Percentiles rank a stretch among this genome's conserved stretches.
phyloP scores from a whole-genome alignment of 2,113 vertebrate species.

The Ranitomeya variabilis region DNA sequence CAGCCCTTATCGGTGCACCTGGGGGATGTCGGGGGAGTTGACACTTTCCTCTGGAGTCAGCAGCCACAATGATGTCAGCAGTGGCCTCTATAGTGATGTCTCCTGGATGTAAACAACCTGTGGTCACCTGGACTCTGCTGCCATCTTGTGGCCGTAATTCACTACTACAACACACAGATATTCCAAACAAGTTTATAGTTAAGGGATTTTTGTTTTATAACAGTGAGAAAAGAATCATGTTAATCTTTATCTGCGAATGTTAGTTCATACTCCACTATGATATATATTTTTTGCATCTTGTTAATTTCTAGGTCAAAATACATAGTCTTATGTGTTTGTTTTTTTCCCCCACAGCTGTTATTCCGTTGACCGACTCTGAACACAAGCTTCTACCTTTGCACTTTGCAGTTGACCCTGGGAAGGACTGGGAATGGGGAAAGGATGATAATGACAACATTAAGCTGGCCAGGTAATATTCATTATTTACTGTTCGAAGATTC shows the following conservation, averaged over 20 bases:
- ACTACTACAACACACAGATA: constrained; percentile 12
- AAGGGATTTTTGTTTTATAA: neutral
- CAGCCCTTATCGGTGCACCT: constrained; percentile 17
- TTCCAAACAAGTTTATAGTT: neutral
- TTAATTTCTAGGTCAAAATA: constrained; percentile 14
- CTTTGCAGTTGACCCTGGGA: constrained; percentile 95
- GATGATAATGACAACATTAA: constrained; percentile 93
- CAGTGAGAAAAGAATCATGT: neutral
- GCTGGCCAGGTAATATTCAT: constrained; percentile 86
- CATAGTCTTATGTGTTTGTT: neutral
- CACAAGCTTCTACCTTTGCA: constrained; percentile 97
- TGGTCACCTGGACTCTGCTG: constrained; percentile 10
- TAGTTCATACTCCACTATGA: neutral
- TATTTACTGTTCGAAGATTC: neutral
- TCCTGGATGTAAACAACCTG: neutral
- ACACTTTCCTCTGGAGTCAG: constrained; percentile 44
- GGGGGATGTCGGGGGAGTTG: constrained; percentile 18
- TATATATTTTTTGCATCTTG: neutral
- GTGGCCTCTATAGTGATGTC: constrained; percentile 31
- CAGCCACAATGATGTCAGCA: constrained; percentile 27
- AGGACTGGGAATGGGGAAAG: constrained; percentile 96
- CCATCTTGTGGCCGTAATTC: constrained; percentile 51
- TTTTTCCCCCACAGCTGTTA: constrained; percentile 82
- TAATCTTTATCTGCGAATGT: neutral
- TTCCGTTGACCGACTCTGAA: constrained; percentile 96